Conservation (phyloP, 2,797 vertebrate species). For the Arremon brunneinucha region DNA sequence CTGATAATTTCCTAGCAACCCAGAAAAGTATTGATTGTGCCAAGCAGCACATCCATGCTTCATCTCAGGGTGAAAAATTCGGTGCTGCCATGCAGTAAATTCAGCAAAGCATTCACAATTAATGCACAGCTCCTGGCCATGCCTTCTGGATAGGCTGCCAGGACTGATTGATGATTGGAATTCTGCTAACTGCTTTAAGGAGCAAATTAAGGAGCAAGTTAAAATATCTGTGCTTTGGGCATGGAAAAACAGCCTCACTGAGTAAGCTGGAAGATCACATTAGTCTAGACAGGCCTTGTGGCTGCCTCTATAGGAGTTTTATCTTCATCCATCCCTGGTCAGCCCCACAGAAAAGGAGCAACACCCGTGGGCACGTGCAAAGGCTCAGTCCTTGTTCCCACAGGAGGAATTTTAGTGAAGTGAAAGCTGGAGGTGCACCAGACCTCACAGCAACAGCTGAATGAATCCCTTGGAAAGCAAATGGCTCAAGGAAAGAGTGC, state of each 20-base stretch:
- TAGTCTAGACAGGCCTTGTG: background rate
- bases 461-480: background rate
- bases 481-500: background rate
- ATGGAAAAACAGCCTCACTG: background rate
- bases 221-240: background rate
- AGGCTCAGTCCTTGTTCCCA: background rate
- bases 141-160: conserved; percentile 10
- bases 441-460: background rate
- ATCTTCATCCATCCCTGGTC: background rate
- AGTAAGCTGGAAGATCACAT: background rate
- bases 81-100: background rate
- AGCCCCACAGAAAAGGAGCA: background rate
- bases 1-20: background rate
- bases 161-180: conserved; percentile 3
- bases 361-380: accelerated
- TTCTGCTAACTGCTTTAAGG: conserved; percentile 31
- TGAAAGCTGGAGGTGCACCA: background rate
- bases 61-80: conserved; percentile 27
- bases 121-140: background rate
- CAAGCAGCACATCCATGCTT: background rate
- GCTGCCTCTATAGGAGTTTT: background rate
- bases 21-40: background rate
- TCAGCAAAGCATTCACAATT: conserved; percentile 28
- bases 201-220: conserved; percentile 19
- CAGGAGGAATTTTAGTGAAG: background rate